Evolutionary conservation across 2,113 vertebrate genomes (phyloP), one percentile per base, ranked within the genome.

Genomic region (Ellobius talpinus): DNA sequence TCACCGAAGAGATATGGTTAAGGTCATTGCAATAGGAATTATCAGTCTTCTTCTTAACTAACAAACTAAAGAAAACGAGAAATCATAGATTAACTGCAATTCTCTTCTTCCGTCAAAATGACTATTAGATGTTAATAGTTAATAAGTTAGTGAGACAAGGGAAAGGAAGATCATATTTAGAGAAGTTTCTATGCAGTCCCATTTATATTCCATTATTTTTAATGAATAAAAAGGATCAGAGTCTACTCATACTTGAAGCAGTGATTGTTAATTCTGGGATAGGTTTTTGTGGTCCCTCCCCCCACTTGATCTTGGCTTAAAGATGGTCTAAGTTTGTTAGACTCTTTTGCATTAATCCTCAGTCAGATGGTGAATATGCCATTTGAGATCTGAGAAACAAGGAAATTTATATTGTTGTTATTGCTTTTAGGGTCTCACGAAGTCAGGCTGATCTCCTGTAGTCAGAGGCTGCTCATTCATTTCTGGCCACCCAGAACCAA

Each of bases 61-160:
- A 66, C 31, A 94, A 87, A 76, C 24, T 93, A 90, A 68, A 82
- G 66, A 93, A 97, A 87, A 89, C 90, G 50, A 84, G 14, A 85
- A 63, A 78, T 74, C 68, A 63, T 31, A 55, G 14, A 92, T 79
- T 45, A 87, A 55, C 12, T 36, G 3, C 14, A 70, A 72, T 87
- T 87, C 23, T 94, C 42, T 55, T 90, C 21, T n/a, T 26, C 26
- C 42, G 85, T 33, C 70, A 73, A 33, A 81, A 92, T 70, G 78
- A 29, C 36, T 81, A 52, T 72, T 93, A 36, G 66, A 45, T 87
- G n/a, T 58, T 58, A 58, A 58, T 26, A 45, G 61, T 58, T 58
- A 91, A 68, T 45, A 93, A 89, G 29, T 63, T 68, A 87, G 36
- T 36, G 45, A 95, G 66, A 76, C 13, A 45, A 55, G 39, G 23